Evolutionary conservation across 2,113 vertebrate genomes (phyloP).

Genomic region (Amazona vittata): DNA sequence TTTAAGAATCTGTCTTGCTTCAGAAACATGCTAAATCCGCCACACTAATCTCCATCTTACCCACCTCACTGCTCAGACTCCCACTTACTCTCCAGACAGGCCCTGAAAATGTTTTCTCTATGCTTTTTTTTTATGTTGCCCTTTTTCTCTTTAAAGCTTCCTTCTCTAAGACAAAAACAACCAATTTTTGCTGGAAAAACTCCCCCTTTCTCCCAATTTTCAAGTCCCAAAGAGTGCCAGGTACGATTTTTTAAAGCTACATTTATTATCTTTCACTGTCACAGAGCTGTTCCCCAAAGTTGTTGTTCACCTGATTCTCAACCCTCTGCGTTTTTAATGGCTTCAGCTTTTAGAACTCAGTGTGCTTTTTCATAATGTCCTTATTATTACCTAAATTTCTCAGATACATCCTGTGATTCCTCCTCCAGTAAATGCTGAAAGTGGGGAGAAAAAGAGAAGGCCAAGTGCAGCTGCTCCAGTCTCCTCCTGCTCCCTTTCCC

Average conservation of each 20-base stretch:
- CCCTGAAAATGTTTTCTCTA: not conserved
- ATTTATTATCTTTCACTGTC: not conserved
- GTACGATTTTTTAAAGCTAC: not conserved
- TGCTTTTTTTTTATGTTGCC: not conserved
- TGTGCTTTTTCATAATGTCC: not conserved
- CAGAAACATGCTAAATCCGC: not conserved
- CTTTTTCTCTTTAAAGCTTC: not conserved
- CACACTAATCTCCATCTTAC: not conserved
- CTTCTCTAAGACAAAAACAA: not conserved
- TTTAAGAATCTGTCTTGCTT: constrained; percentile 46
- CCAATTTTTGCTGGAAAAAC: not conserved
- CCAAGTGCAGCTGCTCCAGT: not conserved
- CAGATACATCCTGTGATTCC: not conserved
- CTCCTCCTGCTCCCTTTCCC: not conserved
- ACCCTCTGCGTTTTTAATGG: not conserved
- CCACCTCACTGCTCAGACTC: not conserved
- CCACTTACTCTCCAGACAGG: not conserved
- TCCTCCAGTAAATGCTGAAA: not conserved
- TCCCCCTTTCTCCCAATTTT: not conserved
- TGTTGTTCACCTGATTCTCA: not conserved
- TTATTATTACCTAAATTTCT: not conserved
- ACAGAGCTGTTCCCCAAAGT: not conserved
- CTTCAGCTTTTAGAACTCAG: not conserved
- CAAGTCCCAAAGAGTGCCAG: not conserved
- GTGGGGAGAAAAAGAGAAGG: not conserved